Conservation (phyloP, 1,140 invertebrate genomes). For the Drosophila kikkawai region DNA sequence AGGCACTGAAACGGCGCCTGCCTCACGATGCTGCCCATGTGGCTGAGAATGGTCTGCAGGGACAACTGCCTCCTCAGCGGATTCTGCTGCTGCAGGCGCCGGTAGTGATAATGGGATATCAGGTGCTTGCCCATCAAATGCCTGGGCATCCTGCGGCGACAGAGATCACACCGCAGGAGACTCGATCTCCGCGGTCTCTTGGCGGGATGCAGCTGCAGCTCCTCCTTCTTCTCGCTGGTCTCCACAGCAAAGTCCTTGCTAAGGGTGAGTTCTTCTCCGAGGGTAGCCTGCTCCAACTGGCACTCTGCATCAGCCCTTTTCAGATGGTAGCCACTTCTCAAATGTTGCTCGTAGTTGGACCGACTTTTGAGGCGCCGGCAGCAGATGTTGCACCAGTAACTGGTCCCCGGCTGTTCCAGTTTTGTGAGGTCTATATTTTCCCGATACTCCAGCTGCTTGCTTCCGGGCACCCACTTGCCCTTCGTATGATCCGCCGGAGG, state of each 20-base stretch:
- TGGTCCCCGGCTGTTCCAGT: constrained; percentile 83
- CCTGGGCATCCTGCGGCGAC: constrained; percentile 88
- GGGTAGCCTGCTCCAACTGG: constrained; percentile 87
- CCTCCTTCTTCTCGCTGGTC: neutral
- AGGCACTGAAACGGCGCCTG: constrained; percentile 94
- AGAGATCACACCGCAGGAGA: constrained; percentile 89
- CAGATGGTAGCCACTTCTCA: constrained; percentile 90
- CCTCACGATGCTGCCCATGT: constrained; percentile 91
- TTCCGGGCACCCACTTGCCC: constrained; percentile 92
- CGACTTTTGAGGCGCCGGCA: constrained; percentile 90
- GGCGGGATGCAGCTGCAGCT: neutral
- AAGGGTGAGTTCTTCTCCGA: constrained; percentile 45
- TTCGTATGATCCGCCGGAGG: constrained; percentile 90
- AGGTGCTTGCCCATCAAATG: constrained; percentile 92
- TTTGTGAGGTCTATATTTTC: constrained; percentile 86
- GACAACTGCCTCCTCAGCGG: constrained; percentile 32
- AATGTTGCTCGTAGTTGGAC: constrained; percentile 90
- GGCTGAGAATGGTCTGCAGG: constrained; percentile 88
- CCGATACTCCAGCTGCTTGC: constrained; percentile 84
- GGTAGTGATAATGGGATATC: constrained; percentile 93
- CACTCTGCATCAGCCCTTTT: constrained; percentile 89
- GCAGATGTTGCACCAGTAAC: constrained; percentile 92
- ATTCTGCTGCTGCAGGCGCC: constrained; percentile 87
- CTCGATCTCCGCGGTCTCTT: constrained; percentile 85
- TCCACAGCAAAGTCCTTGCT: constrained; percentile 41